Conservation (phyloP, 1,140 invertebrate species). For the Drosophila erecta region DNA sequence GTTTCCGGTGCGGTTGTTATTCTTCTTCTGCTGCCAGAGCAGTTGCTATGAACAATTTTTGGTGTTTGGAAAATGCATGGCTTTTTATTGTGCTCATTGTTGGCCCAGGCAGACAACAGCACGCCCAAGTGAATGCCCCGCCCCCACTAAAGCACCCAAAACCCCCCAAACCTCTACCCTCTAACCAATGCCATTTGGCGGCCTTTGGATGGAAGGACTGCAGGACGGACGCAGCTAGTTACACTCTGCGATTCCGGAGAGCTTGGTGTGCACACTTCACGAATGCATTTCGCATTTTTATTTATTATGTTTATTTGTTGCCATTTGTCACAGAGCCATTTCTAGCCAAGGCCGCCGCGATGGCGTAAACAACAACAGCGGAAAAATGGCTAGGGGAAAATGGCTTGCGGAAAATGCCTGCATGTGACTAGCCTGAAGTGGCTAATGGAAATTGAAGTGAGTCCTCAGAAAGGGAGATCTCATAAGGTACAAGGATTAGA, state of each 20-base stretch:
- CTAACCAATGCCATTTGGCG: slow-evolving; percentile 33
- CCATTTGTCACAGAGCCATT: slow-evolving; percentile 74
- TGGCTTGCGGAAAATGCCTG: slow-evolving; percentile 35
- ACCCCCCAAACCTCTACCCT: neutral
- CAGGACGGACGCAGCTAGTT: slow-evolving; percentile 56
- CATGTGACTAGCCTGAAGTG: slow-evolving; percentile 30
- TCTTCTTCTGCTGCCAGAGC: slow-evolving; percentile 42
- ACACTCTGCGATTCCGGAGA: slow-evolving; percentile 36
- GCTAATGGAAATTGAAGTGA: slow-evolving; percentile 51
- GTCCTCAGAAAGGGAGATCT: neutral
- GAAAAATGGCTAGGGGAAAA: slow-evolving; percentile 1
- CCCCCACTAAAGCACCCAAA: neutral
- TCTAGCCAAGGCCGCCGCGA: slow-evolving; percentile 57
- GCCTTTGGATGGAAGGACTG: neutral
- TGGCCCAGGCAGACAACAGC: slow-evolving; percentile 53
- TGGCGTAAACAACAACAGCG: slow-evolving; percentile 25
- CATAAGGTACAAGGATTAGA: neutral
- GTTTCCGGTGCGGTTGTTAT: slow-evolving; percentile 81
- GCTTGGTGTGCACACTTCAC: slow-evolving; percentile 33
- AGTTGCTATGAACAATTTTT: slow-evolving; percentile 66
- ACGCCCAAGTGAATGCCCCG: slow-evolving; percentile 49
- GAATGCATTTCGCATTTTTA: slow-evolving; percentile 72
- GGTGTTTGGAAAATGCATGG: slow-evolving; percentile 83
- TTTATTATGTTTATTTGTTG: slow-evolving; percentile 82
- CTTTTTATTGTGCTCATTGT: slow-evolving; percentile 83